A percentile compares a stretch with the other conserved stretches of the same genome.
These are phyloP conservation scores for Umimayanthus kanabou DNA, from an alignment of 92 coral and sea anemone genomes.

Conservation along the genomic window DNA sequence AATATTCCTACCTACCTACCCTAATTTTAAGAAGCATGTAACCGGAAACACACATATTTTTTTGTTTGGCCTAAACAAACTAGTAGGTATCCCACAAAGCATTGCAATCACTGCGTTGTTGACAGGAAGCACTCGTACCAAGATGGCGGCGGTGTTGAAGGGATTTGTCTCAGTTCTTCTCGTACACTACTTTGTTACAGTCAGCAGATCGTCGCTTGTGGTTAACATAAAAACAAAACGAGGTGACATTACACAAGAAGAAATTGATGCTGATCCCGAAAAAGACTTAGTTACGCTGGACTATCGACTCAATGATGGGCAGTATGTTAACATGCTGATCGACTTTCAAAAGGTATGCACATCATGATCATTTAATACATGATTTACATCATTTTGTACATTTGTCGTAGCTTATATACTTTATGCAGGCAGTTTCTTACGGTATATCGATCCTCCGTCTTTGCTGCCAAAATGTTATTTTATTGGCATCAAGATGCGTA, in stretches of 20 bases:
- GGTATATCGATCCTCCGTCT: too few species aligned
- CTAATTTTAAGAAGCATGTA: too few species aligned
- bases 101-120: conserved; percentile 1
- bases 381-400: too few species aligned
- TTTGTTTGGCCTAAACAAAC: too few species aligned
- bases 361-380: not conserved
- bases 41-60: too few species aligned
- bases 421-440: not conserved
- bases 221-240: conserved; percentile 87
- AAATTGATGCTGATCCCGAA: conserved; percentile 81
- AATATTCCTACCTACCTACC: too few species aligned
- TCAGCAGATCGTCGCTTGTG: conserved; percentile 59
- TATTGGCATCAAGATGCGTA: too few species aligned
- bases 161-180: not conserved
- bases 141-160: conserved; percentile 44
- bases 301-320: conserved; percentile 66
- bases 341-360: conserved; percentile 84
- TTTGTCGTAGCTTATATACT: not conserved
- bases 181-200: conserved; percentile 40
- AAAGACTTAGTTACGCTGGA: conserved; percentile 73
- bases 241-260: conserved; percentile 81
- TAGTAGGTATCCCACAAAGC: conserved; percentile 28
- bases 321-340: conserved; percentile 64
- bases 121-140: conserved; percentile 11
- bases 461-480: too few species aligned